Evolutionary conservation across 1,140 invertebrate species (phyloP).

Genomic region (Apis mellifera): Amel_HAv3.1 CM009936.2:7327501-7328000

Average conservation of each 20-base stretch:
- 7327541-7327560: no score
- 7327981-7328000: not conserved
- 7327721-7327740: not conserved
- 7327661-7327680: no score
- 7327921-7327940: slow-evolving; percentile 3
- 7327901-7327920: slow-evolving; percentile 1
- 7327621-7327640: no score
- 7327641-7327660: no score
- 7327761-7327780: not conserved
- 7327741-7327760: not conserved
- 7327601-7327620: no score
- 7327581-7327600: no score
- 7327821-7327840: slow-evolving; percentile 4
- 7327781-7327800: not conserved
- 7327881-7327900: slow-evolving; percentile 23
- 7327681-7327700: no score
- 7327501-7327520: no score
- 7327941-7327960: not conserved
- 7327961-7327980: not conserved
- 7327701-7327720: not conserved
- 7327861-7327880: slow-evolving; percentile 22
- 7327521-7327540: no score
- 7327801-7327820: not conserved
- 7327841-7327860: slow-evolving; percentile 15
- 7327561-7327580: no score